These are phyloP conservation scores for Peromyscus melanophrys DNA, from an alignment of 2,797 vertebrate species.

Conservation along the genomic window DNA sequence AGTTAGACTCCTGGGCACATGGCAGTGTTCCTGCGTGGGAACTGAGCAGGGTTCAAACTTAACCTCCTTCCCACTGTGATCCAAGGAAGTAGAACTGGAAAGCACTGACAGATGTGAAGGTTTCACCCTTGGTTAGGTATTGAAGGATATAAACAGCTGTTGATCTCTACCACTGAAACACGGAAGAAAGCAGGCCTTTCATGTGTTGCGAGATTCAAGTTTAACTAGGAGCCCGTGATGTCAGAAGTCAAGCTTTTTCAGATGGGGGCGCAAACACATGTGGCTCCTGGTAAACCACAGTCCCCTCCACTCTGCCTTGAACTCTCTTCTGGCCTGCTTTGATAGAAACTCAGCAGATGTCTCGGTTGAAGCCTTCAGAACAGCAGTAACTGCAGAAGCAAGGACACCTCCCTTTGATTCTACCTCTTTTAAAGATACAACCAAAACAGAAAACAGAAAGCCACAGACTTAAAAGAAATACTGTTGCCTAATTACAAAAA, in stretches of 20 bases:
- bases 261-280: conserved; percentile 72
- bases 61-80: conserved; percentile 52
- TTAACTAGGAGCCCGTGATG: conserved; percentile 44
- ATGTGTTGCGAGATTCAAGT: conserved; percentile 57
- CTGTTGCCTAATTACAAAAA: conserved; percentile 62
- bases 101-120: conserved; percentile 55
- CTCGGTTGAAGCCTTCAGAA: conserved; percentile 55
- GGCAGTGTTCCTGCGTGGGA: conserved; percentile 66
- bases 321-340: not conserved
- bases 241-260: conserved; percentile 56
- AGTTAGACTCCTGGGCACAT: conserved; percentile 62
- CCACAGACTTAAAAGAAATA: not conserved
- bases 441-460: not conserved
- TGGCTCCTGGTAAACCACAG: not conserved
- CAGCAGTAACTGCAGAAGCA: conserved; percentile 48
- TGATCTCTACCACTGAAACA: conserved; percentile 56
- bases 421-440: conserved; percentile 31
- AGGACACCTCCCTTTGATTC: conserved; percentile 1
- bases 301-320: conserved; percentile 27
- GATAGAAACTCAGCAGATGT: conserved; percentile 71
- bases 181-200: conserved; percentile 65
- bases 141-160: conserved; percentile 75
- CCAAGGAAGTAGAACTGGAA: conserved; percentile 68
- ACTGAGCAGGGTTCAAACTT: conserved; percentile 25
- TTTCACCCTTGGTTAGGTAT: conserved; percentile 64